Percentiles rank a stretch among this genome's conserved stretches.
Conservation (phyloP, 2,113 vertebrate genomes). For the Podiceps cristatus region DNA sequence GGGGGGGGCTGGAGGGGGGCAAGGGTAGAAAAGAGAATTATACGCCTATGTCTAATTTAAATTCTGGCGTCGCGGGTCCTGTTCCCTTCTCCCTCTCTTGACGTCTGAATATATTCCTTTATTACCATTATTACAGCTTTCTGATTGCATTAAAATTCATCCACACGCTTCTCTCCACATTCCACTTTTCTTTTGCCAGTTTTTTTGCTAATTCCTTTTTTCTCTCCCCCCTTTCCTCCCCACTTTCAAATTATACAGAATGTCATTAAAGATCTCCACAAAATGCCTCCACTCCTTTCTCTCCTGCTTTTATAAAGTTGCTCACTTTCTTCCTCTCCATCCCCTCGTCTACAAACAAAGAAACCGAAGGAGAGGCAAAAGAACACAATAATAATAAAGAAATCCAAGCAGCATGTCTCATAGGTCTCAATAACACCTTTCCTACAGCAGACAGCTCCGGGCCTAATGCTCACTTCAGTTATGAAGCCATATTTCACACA, state of each 20-base stretch:
- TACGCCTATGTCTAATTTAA: conserved; percentile 73
- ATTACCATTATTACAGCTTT: conserved; percentile 81
- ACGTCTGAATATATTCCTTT: conserved; percentile 81
- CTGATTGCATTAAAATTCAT: conserved; percentile 87
- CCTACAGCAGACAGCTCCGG: background rate
- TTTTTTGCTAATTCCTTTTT: conserved; percentile 70
- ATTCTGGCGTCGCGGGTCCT: conserved; percentile 70
- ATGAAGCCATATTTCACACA: conserved; percentile 14
- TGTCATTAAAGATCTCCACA: conserved; percentile 62
- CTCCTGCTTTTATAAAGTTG: conserved; percentile 52
- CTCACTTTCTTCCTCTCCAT: conserved; percentile 14
- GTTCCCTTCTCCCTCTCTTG: conserved; percentile 76
- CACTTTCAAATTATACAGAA: conserved; percentile 68
- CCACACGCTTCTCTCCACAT: conserved; percentile 70
- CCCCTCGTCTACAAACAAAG: conserved; percentile 52
- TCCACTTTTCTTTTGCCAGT: conserved; percentile 70
- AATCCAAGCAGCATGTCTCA: conserved; percentile 14
- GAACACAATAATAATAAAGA: conserved; percentile 51
- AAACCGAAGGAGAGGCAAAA: conserved; percentile 39
- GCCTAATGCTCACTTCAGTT: conserved; percentile 21
- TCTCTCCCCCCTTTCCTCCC: conserved; percentile 43
- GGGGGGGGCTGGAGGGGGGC: background rate
- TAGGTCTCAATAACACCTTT: conserved; percentile 52
- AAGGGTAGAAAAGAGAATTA: conserved; percentile 45
- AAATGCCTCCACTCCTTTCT: conserved; percentile 39